Evolutionary conservation across 2,113 vertebrate species (phyloP), one percentile per base, ranked within the genome.

Genomic region (Burhinus bistriatus): DNA sequence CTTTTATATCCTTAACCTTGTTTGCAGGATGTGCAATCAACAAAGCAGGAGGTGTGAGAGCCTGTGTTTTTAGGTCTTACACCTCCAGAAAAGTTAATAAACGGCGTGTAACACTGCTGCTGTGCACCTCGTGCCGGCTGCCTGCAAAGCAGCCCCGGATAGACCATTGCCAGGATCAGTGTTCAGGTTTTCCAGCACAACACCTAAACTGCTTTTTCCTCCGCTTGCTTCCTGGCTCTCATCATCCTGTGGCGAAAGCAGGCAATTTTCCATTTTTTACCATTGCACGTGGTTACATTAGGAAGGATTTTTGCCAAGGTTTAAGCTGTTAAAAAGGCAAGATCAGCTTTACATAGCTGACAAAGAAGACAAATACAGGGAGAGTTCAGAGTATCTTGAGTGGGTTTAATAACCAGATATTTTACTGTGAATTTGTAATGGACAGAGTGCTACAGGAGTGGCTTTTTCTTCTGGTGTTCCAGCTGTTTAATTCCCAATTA

Each of bases 101-200:
- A 15, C 44, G 4, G 26, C 12, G 4, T 8, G 2, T 6, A 23
- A 34, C 10, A 0, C 29, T 2, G 52, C 27, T 15, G 14, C 68
- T 23, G 44, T 1, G 26, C 49, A 6, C n/a, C 42, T 23, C 2
- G 2, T 1, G 0, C 49, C 2, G 57, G 47, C 40, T 40, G 42
- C 72, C 44, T 6, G 26, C 30, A 12, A 21, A 19, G 38, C 72
- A 30, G 38, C 40, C 14, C 55, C 47, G 3, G 15, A 16, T 1
- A 22, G 38, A 32, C n/a, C 54, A 2, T 0, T 3, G 52, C 40
- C 38, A 55, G 38, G 27, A 18, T 4, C 9, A 11, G 45, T 0
- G 1, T 8, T 76, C 14, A 21, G 23, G 14, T 52, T 68, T 34
- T 34, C 21, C 49, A 69, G 44, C 36, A 30, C 47, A 11, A 15